Conservation (phyloP, 2,888 invertebrate species). For the Cryptocephalus primarius region DNA sequence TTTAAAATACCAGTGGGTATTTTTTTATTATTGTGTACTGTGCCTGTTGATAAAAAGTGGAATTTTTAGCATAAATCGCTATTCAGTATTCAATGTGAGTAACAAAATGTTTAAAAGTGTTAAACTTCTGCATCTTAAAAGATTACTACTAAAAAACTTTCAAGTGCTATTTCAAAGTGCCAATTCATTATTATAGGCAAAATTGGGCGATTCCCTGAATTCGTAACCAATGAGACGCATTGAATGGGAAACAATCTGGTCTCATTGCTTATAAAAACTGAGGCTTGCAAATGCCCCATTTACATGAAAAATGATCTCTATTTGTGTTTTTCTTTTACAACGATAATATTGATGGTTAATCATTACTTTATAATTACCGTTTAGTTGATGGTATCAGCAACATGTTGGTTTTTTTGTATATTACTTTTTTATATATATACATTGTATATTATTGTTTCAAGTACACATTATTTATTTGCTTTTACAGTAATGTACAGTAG, state of each 20-base stretch:
- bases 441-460: slow-evolving; percentile 33
- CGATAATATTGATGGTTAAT: slow-evolving; percentile 19
- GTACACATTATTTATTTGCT: slow-evolving; percentile 38
- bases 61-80: slow-evolving; percentile 30
- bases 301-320: slow-evolving; percentile 32
- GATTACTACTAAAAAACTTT: slow-evolving; percentile 8
- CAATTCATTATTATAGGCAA: slow-evolving; percentile 34
- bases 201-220: neutral
- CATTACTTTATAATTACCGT: neutral
- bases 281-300: neutral
- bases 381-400: slow-evolving; percentile 3
- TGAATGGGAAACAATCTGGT: neutral
- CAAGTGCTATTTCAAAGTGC: slow-evolving; percentile 39
- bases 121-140: slow-evolving; percentile 12
- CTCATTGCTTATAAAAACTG: neutral
- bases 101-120: slow-evolving; percentile 14
- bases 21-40: slow-evolving; percentile 32
- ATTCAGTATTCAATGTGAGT: slow-evolving; percentile 35
- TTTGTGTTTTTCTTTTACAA: slow-evolving; percentile 31
- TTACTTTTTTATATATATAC: slow-evolving; percentile 23
- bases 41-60: slow-evolving; percentile 32
- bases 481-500: slow-evolving; percentile 39
- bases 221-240: too few relatives aligned
- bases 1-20: slow-evolving; percentile 32
- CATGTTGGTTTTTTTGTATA: slow-evolving; percentile 12